Percentiles rank a stretch among this genome's conserved stretches.
Evolutionary conservation across 2,113 vertebrate genomes (phyloP).

Genomic region (Elgaria multicarinata): DNA sequence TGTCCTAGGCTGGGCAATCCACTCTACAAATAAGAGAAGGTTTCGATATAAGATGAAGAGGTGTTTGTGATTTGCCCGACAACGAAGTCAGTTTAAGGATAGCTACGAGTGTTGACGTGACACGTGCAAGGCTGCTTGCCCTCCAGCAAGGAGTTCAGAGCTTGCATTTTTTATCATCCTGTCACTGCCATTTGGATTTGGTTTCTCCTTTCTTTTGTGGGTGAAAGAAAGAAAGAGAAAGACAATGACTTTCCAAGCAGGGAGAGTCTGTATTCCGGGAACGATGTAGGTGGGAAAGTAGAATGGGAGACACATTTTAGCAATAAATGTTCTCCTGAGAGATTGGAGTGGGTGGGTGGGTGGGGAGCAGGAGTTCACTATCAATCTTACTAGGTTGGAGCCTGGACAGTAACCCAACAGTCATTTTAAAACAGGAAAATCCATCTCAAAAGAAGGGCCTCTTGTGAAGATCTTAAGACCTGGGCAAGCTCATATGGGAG

Average conservation of each 20-base stretch:
- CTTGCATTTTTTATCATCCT: slow-evolving; percentile 50
- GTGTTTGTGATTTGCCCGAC: slow-evolving; percentile 16
- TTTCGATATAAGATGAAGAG: slow-evolving; percentile 1
- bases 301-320: background rate
- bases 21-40: background rate
- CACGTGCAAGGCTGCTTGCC: background rate
- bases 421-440: background rate
- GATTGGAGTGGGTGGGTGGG: no score
- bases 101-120: slow-evolving; percentile 1
- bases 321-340: background rate
- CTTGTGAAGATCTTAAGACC: no score
- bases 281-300: background rate
- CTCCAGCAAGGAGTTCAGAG: background rate
- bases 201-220: slow-evolving; percentile 24
- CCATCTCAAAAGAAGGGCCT: no score
- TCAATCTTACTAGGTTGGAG: background rate
- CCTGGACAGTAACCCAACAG: no score
- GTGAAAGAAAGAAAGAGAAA: background rate
- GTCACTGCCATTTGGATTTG: background rate
- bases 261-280: background rate
- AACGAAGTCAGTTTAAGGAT: slow-evolving; percentile 10
- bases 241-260: slow-evolving; percentile 9
- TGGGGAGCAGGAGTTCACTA: background rate
- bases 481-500: no score
- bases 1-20: background rate